Percentiles rank a stretch among this genome's conserved stretches.
These are phyloP conservation scores for Tortricodes alternella DNA, from an alignment of 2,888 invertebrate species.

Conservation along the genomic window DNA sequence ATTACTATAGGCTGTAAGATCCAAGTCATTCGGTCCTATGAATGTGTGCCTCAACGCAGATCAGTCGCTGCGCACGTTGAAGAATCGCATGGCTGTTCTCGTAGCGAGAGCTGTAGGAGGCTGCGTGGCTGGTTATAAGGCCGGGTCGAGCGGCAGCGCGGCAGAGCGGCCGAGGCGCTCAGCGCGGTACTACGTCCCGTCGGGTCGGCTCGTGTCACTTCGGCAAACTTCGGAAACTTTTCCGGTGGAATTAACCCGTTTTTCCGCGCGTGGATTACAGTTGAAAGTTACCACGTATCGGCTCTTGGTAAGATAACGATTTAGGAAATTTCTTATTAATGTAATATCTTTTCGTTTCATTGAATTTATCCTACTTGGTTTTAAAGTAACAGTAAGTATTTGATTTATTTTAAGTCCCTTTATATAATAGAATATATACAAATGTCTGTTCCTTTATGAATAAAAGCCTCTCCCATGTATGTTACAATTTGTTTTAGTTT, in stretches of 20 bases:
- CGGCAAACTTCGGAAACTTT: constrained; percentile 25
- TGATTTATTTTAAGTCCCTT: background rate
- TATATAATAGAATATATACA: background rate
- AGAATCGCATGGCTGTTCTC: too few species aligned
- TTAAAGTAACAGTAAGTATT: too few species aligned
- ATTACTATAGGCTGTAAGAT: too few species aligned
- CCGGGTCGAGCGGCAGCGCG: constrained; percentile 49
- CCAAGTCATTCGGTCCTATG: too few species aligned
- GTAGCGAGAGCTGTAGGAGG: constrained; percentile 32
- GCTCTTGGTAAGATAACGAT: constrained; percentile 24
- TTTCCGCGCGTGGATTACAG: constrained; percentile 28
- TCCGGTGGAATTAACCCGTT: constrained; percentile 7
- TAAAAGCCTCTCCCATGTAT: too few species aligned
- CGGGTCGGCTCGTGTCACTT: constrained; percentile 44
- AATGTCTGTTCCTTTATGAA: too few species aligned
- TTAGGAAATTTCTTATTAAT: background rate
- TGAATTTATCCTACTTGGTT: background rate
- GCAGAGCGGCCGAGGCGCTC: constrained; percentile 65
- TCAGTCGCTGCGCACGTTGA: too few species aligned
- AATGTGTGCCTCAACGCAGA: too few species aligned
- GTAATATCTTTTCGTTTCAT: background rate
- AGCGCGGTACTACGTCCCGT: constrained; percentile 47
- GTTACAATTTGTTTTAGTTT: too few species aligned
- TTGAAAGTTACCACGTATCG: constrained; percentile 12
- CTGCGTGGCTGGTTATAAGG: constrained; percentile 57